These are phyloP conservation scores for Chaetodon auriga DNA, from an alignment of 2,113 vertebrate genomes.

Conservation along the genomic window DNA sequence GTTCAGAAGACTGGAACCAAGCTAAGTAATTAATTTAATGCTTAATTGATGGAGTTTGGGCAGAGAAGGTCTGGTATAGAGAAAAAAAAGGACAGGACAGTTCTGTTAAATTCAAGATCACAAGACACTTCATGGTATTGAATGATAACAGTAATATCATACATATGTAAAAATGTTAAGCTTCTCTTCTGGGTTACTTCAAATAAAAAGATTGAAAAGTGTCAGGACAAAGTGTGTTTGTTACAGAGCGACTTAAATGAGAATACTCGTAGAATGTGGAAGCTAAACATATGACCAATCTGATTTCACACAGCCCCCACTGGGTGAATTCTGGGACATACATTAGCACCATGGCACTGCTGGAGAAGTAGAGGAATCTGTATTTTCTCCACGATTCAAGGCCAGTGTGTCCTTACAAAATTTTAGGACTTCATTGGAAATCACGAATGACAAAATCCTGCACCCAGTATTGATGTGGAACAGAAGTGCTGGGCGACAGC, in stretches of 20 bases:
- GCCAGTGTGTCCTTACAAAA: slow-evolving; percentile 17
- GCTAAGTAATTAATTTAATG: slow-evolving; percentile 34
- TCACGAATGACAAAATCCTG: slow-evolving; percentile 18
- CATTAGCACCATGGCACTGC: not conserved
- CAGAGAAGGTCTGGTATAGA: not conserved
- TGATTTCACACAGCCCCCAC: not conserved
- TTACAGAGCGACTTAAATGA: too few relatives aligned
- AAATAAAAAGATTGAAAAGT: not conserved
- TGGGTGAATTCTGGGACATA: not conserved
- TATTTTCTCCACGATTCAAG: slow-evolving; percentile 28
- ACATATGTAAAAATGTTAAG: not conserved
- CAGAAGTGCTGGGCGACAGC: slow-evolving; percentile 32
- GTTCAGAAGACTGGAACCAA: slow-evolving; percentile 48
- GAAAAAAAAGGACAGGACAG: not conserved
- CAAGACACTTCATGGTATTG: not conserved
- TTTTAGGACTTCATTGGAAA: slow-evolving; percentile 17
- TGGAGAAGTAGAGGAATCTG: not conserved
- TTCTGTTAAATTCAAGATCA: not conserved
- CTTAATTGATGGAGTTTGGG: slow-evolving; percentile 17
- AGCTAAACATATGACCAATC: too few relatives aligned
- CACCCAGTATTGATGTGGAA: slow-evolving; percentile 23
- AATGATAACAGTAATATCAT: too few relatives aligned
- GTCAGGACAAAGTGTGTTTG: slow-evolving; percentile 1
- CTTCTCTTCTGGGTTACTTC: not conserved
- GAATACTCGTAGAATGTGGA: not conserved